Evolutionary conservation across 2,888 invertebrate species (phyloP).

Genomic region (Biston stratarius): DNA sequence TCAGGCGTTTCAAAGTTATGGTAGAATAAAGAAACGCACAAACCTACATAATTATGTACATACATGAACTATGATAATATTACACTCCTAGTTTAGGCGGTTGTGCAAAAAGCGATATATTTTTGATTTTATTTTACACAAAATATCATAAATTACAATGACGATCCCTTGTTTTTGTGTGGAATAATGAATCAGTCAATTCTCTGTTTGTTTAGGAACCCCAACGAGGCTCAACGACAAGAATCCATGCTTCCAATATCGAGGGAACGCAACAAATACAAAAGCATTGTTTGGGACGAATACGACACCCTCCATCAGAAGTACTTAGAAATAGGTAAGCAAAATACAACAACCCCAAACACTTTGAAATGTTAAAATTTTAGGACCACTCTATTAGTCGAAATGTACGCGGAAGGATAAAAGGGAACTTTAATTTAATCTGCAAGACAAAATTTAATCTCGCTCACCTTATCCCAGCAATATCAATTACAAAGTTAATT

Average conservation of each 20-base stretch:
- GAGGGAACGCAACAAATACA: slow-evolving; percentile 93
- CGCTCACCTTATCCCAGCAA: slow-evolving; percentile 50
- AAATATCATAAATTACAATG: slow-evolving; percentile 13
- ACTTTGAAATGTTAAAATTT: slow-evolving; percentile 12
- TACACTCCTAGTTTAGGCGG: too few species aligned
- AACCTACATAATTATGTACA: too few species aligned
- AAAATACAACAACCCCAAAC: slow-evolving; percentile 9
- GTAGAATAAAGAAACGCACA: too few species aligned
- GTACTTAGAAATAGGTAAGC: slow-evolving; percentile 96
- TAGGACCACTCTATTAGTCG: slow-evolving; percentile 30
- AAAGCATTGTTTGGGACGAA: slow-evolving; percentile 95
- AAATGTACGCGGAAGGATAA: slow-evolving; percentile 31
- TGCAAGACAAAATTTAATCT: slow-evolving; percentile 55
- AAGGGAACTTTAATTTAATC: slow-evolving; percentile 41
- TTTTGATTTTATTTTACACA: slow-evolving; percentile 2
- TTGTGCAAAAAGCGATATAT: too few species aligned
- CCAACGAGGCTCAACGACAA: slow-evolving; percentile 93
- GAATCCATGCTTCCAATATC: slow-evolving; percentile 92
- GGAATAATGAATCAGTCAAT: slow-evolving; percentile 37
- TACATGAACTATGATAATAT: too few species aligned
- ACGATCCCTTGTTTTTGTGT: slow-evolving; percentile 21
- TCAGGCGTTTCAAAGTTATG: too few species aligned
- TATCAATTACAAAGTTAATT: slow-evolving; percentile 65
- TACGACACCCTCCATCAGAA: slow-evolving; percentile 97
- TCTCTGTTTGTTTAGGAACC: slow-evolving; percentile 87